These are phyloP conservation scores for Palythoa heliodiscus DNA, from an alignment of 92 coral and sea anemone genomes.

Conservation along the genomic window DNA sequence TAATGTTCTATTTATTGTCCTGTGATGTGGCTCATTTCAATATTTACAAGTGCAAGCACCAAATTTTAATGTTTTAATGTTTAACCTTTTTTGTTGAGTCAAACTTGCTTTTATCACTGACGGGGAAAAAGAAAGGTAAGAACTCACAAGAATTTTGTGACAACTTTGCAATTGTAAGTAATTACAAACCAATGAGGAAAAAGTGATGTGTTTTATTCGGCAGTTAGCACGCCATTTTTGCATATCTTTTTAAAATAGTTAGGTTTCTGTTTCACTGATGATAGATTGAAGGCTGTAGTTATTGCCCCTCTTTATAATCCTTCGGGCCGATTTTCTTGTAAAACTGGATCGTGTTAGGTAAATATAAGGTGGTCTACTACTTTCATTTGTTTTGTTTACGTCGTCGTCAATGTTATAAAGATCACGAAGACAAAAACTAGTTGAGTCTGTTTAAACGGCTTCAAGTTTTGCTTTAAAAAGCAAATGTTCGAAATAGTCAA, in stretches of 20 bases:
- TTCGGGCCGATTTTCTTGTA: neutral
- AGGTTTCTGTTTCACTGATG: too few relatives aligned
- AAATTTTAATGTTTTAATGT: neutral
- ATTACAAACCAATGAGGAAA: too few relatives aligned
- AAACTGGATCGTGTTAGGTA: neutral
- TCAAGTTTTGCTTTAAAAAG: too few relatives aligned
- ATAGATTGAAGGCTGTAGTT: neutral
- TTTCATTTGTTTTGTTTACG: neutral
- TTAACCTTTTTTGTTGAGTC: neutral
- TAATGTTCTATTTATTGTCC: slow-evolving; percentile 15
- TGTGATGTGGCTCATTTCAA: neutral
- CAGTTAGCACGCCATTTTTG: too few relatives aligned
- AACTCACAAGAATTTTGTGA: neutral
- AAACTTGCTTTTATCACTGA: neutral
- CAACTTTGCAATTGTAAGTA: neutral
- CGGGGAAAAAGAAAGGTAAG: neutral
- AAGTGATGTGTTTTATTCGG: too few relatives aligned
- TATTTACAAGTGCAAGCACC: neutral
- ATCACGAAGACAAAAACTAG: too few relatives aligned
- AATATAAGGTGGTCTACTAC: neutral
- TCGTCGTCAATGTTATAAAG: neutral
- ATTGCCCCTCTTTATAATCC: too few relatives aligned
- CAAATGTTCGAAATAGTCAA: too few relatives aligned
- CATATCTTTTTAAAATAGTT: too few relatives aligned
- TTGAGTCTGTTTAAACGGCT: too few relatives aligned